Base-by-base conservation (phyloP, 1,140 invertebrate species). In the Atta texana region DNA sequence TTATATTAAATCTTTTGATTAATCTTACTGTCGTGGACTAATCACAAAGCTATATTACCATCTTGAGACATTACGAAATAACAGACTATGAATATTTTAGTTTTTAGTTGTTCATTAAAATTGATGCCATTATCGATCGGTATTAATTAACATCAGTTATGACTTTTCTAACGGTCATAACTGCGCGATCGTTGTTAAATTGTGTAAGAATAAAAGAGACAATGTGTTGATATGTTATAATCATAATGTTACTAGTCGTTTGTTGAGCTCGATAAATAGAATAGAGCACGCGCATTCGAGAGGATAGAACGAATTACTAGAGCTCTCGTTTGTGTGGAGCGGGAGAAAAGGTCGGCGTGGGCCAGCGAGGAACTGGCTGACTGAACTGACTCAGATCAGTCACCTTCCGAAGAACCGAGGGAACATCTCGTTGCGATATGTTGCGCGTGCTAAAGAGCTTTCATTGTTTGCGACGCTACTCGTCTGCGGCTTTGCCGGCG, bases 401-500 rank as follows among this genome's bases (percentile, higher is more conserved):
- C 5, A 21, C 3, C 18, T n/a, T 10, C 6, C 5, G 24, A 28
- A 2, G 24, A 28, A 2, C 4, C 4, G 59, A 28, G 14, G 5
- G 4, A 31, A 34, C 28, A 1, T 4, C 0, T 16, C 14, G 12
- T 4, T 16, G 0, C 28, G 7, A 82, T 34, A 94, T 94, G 94
- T 64, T 94, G 3, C 93, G 92, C 44, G 59, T 92, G 16, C 34
- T 93, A 12, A 86, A 68, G 5, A 91, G 86, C 80, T 34, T 93
- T 2, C 89, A 76, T 97, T 96, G 94, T 96, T 49, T 87, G 4
- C 93, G 93, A 53, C 49, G 85, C 28, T 94, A 93, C 92, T 95
- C 96, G 0, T 94, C 95, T 4, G 94, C 95, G 34, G 92, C 95
- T n/a, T 89, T 96, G 31, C 96, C 96, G 2, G 94, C 95, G 7